Evolutionary conservation across 2,113 vertebrate genomes (phyloP), one percentile per base, ranked within the genome.

Genomic region (Lasiurus cinereus): DNA sequence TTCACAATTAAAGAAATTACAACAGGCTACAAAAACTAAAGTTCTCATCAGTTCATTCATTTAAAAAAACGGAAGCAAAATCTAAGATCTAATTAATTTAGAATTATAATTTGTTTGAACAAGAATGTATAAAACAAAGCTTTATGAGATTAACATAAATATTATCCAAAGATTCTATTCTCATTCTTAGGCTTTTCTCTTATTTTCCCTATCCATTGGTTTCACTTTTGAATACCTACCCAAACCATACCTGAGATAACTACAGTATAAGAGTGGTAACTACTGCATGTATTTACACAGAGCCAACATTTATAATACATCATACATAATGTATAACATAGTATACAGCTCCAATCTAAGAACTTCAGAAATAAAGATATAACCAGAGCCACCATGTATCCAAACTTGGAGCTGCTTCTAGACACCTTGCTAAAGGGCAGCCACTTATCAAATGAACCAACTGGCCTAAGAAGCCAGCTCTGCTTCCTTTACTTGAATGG

Each of bases 1-100:
- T 76, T 83, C 83, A 50, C 84, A 96, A 48, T 33, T 62, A 72
- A 94, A 93, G 6, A 91, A 74, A 92, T 74, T 48, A 21, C 43
- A 84, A 72, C 39, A 67, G 8, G 2, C 1, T 69, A 2, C 19
- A 77, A 90, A 43, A 56, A 87, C 15, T 21, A 56, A 79, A 79
- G 22, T 59, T 66, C 10, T 90, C 11, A 43, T 11, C 1, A 62
- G 1, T 12, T 83, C 15, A 88, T 33, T 83, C 2, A 82, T 48
- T 59, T 19, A 83, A 76, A 90, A 76, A 56, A 43, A 12, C 15
- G 82, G 91, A 91, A 72, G 5, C 8, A 33, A 96, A 16, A 89
- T 16, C 33, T 79, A 70, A 91, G 15, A 12, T 76, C 77, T 87
- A 9, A 84, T 29, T 94, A 4, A 70, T 36, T 83, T 33, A 70